A percentile compares a stretch with the other conserved stretches of the same genome.
phyloP scores from a whole-genome alignment of 1,140 invertebrate species.

The Saccostrea glomerata region DNA sequence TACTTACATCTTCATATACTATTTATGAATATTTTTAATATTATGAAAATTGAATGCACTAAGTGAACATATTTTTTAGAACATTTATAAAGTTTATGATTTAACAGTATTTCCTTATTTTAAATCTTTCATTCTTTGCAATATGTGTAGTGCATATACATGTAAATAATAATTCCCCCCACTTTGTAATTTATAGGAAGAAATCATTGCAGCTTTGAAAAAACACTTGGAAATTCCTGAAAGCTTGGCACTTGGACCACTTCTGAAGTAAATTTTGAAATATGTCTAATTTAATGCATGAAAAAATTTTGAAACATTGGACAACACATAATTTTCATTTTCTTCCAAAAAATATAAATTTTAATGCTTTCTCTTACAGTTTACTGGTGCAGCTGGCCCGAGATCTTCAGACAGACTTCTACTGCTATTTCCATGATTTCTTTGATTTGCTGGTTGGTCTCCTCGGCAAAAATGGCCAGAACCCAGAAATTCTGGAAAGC shows the following conservation, averaged over 20 bases:
- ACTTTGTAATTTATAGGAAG: slow-evolving; percentile 78
- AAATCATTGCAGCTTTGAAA: slow-evolving; percentile 85
- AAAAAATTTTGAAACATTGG: no score
- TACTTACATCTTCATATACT: no score
- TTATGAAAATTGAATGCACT: no score
- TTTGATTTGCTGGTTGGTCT: slow-evolving; percentile 86
- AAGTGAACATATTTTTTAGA: no score
- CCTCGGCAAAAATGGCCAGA: slow-evolving; percentile 84
- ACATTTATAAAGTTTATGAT: no score
- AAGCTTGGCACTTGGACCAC: slow-evolving; percentile 86
- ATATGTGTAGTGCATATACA: no score
- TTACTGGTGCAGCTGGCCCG: slow-evolving; percentile 90
- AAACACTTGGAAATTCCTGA: slow-evolving; percentile 86
- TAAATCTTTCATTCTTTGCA: no score
- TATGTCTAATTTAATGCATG: not conserved
- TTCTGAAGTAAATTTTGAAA: slow-evolving; percentile 86
- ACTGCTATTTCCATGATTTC: slow-evolving; percentile 86
- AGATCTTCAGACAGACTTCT: slow-evolving; percentile 93
- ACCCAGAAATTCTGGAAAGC: slow-evolving; percentile 90
- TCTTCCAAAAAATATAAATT: not conserved
- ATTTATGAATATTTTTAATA: no score
- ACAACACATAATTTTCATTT: no score
- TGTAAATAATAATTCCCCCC: no score
- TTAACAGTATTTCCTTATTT: no score
- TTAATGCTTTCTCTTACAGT: slow-evolving; percentile 81